A percentile compares a stretch with the other conserved stretches of the same genome.
phyloP scores from a whole-genome alignment of 2,888 invertebrate species.

The Thelaira solivaga region DNA sequence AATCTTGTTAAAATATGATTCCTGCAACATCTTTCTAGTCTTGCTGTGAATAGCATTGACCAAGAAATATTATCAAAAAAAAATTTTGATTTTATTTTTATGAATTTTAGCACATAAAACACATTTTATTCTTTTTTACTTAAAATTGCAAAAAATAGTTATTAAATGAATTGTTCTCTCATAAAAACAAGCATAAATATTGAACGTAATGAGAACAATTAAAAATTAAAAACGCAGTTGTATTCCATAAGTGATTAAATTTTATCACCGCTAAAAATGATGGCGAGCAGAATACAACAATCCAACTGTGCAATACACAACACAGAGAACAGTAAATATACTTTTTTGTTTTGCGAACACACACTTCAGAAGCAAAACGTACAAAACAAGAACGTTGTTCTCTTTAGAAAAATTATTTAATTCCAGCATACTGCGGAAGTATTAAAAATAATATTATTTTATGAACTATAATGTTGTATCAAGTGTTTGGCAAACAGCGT shows the following conservation, averaged over 20 bases:
- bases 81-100: neutral
- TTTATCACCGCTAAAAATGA: conserved; percentile 42
- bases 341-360: neutral
- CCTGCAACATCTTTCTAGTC: too few relatives aligned
- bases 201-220: conserved; percentile 33
- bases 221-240: conserved; percentile 31
- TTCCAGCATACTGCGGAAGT: conserved; percentile 48
- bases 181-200: conserved; percentile 1
- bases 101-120: neutral
- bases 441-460: conserved; percentile 43
- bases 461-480: conserved; percentile 21
- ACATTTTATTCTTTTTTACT: too few relatives aligned
- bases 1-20: too few relatives aligned
- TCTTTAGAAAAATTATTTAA: conserved; percentile 27
- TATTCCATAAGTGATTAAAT: conserved; percentile 46
- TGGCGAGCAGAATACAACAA: conserved; percentile 36
- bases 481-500: conserved; percentile 37
- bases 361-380: conserved; percentile 11
- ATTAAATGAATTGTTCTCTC: conserved; percentile 11
- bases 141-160: neutral
- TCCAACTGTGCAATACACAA: conserved; percentile 17
- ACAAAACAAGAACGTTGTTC: neutral
- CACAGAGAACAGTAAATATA: neutral
- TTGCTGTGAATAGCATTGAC: too few relatives aligned
- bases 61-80: too few relatives aligned